Evolutionary conservation across 2,113 vertebrate genomes (phyloP), one percentile per base, ranked within the genome.

Genomic region (Callopanchax toddi): DNA sequence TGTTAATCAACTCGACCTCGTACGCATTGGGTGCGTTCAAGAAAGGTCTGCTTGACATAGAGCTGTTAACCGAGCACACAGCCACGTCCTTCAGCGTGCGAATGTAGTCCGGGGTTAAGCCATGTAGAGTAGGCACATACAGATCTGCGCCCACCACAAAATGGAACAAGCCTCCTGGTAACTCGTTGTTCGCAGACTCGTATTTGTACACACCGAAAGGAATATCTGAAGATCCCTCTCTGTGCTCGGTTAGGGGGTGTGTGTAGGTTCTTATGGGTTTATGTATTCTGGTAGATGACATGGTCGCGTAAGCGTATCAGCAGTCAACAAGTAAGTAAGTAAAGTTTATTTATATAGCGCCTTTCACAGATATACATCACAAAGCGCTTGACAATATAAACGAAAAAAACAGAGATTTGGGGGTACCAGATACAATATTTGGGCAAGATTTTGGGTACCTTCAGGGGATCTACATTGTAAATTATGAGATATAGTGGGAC

Each of bases 1-100:
- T 69, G 39, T 69, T 60, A n/a, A 69, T 26, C 48, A 69, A 48
- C 22, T 69, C 48, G 20, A 54, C 57, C 16, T 60, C 39, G 16
- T 60, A 60, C 20, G 53, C 25, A 6, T 60, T 6, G 22, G 49
- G 57, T 4, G 3, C 9, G 26, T 69, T 69, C 18, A 69, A 18
- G 21, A 69, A 69, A 6, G 57, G 48, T 16, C 67, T 45, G 2
- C 50, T 21, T 0, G 13, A 6, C 0, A 68, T 52, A 1, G 65
- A 1, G 15, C 65, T 68, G 10, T 1, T 2, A 0, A 3, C 11
- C 0, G 9, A 0, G 5, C 46, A 32, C 6, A 59, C 65, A 4
- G 45, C 65, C 0, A 68, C 65, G 0, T 51, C 46, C 4, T 68
- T 68, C 0, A 68, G 46, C 6, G 5, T 7, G 4, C 23, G 11